These are phyloP conservation scores for Trachops cirrhosus DNA, from an alignment of 2,797 vertebrate species.

Conservation along the genomic window DNA sequence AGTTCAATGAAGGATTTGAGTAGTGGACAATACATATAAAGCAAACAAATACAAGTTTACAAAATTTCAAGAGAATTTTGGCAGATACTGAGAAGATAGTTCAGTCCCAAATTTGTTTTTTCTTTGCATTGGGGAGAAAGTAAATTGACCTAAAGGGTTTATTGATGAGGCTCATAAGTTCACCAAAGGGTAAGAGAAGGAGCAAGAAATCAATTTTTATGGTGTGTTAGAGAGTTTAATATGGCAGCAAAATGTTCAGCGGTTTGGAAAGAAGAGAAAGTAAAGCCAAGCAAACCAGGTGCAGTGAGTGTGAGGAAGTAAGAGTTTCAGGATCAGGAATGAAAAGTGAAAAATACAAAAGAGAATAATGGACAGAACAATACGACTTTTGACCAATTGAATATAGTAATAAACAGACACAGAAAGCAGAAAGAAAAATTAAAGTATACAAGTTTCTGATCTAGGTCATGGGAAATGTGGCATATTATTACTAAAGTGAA, in stretches of 20 bases:
- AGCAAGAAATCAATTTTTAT: background rate
- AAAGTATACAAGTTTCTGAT: background rate
- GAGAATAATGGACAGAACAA: background rate
- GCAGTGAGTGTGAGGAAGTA: background rate
- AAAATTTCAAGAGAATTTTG: slow-evolving; percentile 2
- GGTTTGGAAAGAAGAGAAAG: background rate
- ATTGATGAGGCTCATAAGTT: background rate
- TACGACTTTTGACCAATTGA: background rate
- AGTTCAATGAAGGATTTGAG: background rate
- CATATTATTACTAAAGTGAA: background rate
- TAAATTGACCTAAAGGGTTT: background rate
- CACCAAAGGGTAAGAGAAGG: background rate
- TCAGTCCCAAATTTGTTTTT: background rate
- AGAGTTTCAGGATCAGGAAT: background rate
- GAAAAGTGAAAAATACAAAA: background rate
- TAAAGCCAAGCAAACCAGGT: background rate
- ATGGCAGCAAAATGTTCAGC: background rate
- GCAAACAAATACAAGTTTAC: background rate
- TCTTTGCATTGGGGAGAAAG: background rate
- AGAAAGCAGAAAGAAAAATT: background rate
- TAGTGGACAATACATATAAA: background rate
- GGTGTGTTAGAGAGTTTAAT: background rate
- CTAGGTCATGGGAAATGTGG: background rate
- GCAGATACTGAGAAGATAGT: background rate
- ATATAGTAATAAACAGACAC: background rate